phyloP scores from a whole-genome alignment of 1,140 invertebrate species.

The Drosophila miranda region DNA sequence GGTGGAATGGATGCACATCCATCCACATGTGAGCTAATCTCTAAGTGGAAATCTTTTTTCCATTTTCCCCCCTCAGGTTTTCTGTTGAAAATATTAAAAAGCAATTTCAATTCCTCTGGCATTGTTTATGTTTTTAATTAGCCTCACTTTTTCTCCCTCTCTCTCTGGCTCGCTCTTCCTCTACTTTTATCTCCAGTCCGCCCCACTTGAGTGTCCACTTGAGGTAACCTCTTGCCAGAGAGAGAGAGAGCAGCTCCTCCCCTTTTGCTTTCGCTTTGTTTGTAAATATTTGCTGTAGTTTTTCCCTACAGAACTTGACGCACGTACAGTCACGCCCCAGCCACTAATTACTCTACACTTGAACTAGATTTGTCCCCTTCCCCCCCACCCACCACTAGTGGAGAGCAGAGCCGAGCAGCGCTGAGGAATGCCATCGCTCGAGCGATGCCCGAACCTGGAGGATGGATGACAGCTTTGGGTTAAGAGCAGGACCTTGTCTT shows the following conservation, averaged over 20 bases:
- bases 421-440: too few species aligned
- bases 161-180: too few species aligned
- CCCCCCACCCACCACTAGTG: background rate
- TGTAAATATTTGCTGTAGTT: slow-evolving; percentile 64
- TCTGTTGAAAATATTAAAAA: slow-evolving; percentile 73
- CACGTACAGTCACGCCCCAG: slow-evolving; percentile 11
- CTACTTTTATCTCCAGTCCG: too few species aligned
- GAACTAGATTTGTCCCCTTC: slow-evolving; percentile 56
- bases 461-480: slow-evolving; percentile 20
- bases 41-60: slow-evolving; percentile 57
- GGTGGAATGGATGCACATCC: slow-evolving; percentile 14
- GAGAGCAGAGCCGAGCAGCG: background rate
- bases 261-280: slow-evolving; percentile 11
- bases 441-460: too few species aligned
- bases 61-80: slow-evolving; percentile 28
- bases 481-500: slow-evolving; percentile 47
- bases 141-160: slow-evolving; percentile 11
- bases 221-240: slow-evolving; percentile 50
- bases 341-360: slow-evolving; percentile 73
- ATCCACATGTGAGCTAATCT: slow-evolving; percentile 41
- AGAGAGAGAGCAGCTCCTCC: background rate
- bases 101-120: slow-evolving; percentile 57
- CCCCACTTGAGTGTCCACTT: slow-evolving; percentile 48
- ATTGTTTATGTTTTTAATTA: slow-evolving; percentile 56
- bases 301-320: slow-evolving; percentile 36